phyloP scores from a whole-genome alignment of 2,888 invertebrate species.

The Lochmaea capreae region DNA sequence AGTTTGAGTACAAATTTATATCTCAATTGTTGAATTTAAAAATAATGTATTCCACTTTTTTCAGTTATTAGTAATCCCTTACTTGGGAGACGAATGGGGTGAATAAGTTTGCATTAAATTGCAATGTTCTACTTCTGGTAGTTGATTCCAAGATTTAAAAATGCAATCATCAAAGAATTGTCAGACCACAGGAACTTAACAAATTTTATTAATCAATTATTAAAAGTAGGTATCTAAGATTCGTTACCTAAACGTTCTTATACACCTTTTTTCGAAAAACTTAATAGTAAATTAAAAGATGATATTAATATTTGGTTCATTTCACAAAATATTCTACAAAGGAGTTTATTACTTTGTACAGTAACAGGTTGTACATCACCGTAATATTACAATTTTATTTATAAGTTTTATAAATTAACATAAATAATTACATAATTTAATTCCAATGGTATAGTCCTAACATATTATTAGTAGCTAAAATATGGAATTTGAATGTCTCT shows the following conservation, averaged over 20 bases:
- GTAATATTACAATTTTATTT: constrained; percentile 47
- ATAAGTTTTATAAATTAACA: constrained; percentile 50
- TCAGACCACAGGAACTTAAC: constrained; percentile 37
- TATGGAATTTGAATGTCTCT: constrained; percentile 37
- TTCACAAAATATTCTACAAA: constrained; percentile 44
- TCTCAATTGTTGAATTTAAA: too few relatives aligned
- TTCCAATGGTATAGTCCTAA: constrained; percentile 46
- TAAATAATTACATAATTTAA: constrained; percentile 52
- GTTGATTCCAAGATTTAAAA: too few relatives aligned
- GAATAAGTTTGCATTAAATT: too few relatives aligned
- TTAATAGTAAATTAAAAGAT: constrained; percentile 40
- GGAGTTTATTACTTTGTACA: constrained; percentile 52
- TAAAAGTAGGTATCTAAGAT: constrained; percentile 33
- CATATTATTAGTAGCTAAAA: constrained; percentile 51
- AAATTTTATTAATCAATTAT: constrained; percentile 38
- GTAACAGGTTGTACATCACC: constrained; percentile 53
- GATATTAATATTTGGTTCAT: constrained; percentile 41
- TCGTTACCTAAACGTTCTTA: constrained; percentile 33
- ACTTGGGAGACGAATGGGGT: too few relatives aligned
- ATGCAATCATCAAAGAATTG: constrained; percentile 23
- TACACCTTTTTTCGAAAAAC: constrained; percentile 32
- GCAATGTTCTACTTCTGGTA: too few relatives aligned
- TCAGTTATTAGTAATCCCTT: too few relatives aligned
- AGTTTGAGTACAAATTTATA: too few relatives aligned
- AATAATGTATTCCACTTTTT: too few relatives aligned